These are phyloP conservation scores for Augochlorella aurata DNA, from an alignment of 2,888 invertebrate species.

Conservation along the genomic window DNA sequence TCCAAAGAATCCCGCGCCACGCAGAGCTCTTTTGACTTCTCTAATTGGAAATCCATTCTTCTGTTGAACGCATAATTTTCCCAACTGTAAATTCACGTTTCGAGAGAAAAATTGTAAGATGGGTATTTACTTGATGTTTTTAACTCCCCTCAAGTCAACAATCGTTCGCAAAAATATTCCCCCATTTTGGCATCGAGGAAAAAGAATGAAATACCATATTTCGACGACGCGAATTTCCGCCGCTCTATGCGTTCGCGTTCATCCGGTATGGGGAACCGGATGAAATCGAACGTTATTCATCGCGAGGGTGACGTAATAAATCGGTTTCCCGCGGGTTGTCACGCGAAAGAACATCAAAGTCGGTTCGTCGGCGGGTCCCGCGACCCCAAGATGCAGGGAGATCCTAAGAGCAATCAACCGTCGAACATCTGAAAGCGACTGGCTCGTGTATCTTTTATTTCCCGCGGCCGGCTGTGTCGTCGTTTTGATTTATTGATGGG, in stretches of 20 bases:
- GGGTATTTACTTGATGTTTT: too few relatives aligned
- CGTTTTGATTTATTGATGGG: slow-evolving; percentile 20
- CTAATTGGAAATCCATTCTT: too few relatives aligned
- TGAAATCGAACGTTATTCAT: slow-evolving; percentile 5
- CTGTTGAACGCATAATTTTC: too few relatives aligned
- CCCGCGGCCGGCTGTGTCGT: neutral
- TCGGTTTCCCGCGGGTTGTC: slow-evolving; percentile 27
- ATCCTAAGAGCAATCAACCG: slow-evolving; percentile 18
- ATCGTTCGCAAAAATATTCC: too few relatives aligned
- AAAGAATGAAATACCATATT: neutral
- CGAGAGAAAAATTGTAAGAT: too few relatives aligned
- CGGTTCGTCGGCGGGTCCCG: neutral
- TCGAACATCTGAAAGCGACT: neutral
- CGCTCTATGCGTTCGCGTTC: neutral
- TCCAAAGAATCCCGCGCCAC: too few relatives aligned
- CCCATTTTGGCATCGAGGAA: too few relatives aligned
- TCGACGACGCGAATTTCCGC: slow-evolving; percentile 1
- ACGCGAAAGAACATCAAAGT: slow-evolving; percentile 25
- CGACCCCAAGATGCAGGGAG: neutral
- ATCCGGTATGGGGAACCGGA: neutral
- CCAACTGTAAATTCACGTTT: too few relatives aligned
- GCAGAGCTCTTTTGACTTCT: too few relatives aligned
- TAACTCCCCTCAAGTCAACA: too few relatives aligned
- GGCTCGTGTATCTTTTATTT: slow-evolving; percentile 14
- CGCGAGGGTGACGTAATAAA: slow-evolving; percentile 17